phyloP scores from a whole-genome alignment of 2,113 vertebrate genomes.

The Neogale vison region DNA sequence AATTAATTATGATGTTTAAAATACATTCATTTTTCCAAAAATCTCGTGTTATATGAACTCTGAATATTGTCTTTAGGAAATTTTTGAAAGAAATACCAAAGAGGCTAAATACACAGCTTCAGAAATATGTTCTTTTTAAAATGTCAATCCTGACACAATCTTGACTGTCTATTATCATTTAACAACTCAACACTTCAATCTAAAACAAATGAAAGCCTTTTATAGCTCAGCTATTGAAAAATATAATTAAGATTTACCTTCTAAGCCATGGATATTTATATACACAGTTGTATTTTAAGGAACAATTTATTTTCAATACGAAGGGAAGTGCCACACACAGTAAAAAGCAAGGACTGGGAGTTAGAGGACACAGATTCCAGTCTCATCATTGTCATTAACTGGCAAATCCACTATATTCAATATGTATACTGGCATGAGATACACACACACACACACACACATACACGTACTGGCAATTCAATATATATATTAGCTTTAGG shows the following conservation, averaged over 20 bases:
- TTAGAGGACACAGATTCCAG: neutral
- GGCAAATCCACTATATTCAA: neutral
- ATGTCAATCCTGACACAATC: neutral
- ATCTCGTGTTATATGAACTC: neutral
- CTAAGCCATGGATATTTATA: neutral
- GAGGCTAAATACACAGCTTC: neutral
- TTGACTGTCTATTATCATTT: neutral
- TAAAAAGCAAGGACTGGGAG: neutral
- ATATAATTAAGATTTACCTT: neutral
- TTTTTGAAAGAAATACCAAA: constrained; percentile 16
- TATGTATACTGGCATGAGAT: neutral
- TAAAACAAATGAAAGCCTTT: constrained; percentile 11
- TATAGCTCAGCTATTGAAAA: neutral
- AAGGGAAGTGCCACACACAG: neutral
- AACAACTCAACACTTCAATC: neutral
- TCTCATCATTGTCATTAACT: neutral
- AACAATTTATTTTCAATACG: neutral
- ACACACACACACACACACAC: too few species aligned
- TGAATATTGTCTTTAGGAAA: neutral
- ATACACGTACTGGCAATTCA: neutral
- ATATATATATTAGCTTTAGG: neutral
- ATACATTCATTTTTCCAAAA: neutral
- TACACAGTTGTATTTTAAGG: neutral
- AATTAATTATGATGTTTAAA: constrained; percentile 41
- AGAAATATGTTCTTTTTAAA: neutral